Base-by-base conservation (phyloP, 1,140 invertebrate genomes). In the Venustaconcha ellipsiformis region DNA sequence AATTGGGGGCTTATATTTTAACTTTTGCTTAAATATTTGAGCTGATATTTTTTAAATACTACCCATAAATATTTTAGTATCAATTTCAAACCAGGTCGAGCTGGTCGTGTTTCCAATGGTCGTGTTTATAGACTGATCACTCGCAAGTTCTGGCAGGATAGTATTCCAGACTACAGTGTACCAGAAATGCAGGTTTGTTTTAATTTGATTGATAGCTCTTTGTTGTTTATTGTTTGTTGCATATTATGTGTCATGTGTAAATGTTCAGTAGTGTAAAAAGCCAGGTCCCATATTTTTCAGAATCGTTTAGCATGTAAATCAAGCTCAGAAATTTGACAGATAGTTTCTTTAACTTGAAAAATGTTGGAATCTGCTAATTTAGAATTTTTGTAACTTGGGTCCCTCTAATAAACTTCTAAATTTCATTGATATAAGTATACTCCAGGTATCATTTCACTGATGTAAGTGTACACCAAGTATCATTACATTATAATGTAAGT, bases 81-180 rank as follows among this genome's bases (percentile, higher is more conserved):
- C 60, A 23, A 59, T 70, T 59, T 20, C 20, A 20, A 59, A 66
- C 18, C 76, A 70, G 97, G 97, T 30, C 93, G 97, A 79, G 95
- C 95, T 70, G 97, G 97, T 15, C 93, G 97, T 78, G 93, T 97
- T 0, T 92, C 94, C 58, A 92, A 94, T 84, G 97, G 97, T 0
- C 92, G 94, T 81, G 96, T 97, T 5, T 99, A 97, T 87, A 91
- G 97, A 66, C 91, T 99, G 80, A 93, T 99, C 0, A 90, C 93
- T 3, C 91, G 92, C 76, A 65, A 87, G 12, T 96, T 97, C 87
- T 99, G 95, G 88, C 84, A 92, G 48, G 70, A 78, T 14, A 70
- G 72, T 70, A 74, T 90, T 37, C 81, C 78, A n/a, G 82, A 89
- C 18, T 87, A 85, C 80, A 80, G 88, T 20, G 80, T 83, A 37